phyloP scores from a whole-genome alignment of 2,113 vertebrate species.

The Dromas ardeola region DNA sequence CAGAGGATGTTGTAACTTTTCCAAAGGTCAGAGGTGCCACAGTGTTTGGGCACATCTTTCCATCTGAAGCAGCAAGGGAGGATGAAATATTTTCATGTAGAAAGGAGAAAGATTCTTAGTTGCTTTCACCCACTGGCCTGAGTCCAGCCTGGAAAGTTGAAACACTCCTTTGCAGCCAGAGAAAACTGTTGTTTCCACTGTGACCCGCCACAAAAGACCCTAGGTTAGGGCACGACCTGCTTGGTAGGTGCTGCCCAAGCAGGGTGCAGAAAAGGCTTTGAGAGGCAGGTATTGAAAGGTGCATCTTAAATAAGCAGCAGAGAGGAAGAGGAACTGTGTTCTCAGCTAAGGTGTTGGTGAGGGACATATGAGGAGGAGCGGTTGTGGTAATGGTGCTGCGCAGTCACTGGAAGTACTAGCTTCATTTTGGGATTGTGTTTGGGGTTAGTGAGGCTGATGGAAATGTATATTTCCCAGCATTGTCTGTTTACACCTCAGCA shows the following conservation, averaged over 20 bases:
- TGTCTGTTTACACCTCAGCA: not conserved
- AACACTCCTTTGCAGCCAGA: not conserved
- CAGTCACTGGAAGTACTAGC: not conserved
- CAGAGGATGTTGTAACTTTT: not conserved
- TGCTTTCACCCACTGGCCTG: not conserved
- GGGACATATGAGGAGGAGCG: fast-evolving
- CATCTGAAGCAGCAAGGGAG: not conserved
- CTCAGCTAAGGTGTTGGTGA: not conserved
- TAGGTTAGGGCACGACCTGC: not conserved
- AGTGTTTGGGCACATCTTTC: not conserved
- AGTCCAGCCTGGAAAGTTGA: not conserved
- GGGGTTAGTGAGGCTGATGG: not conserved
- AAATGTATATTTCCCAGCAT: not conserved
- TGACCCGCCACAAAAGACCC: not conserved
- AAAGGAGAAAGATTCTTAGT: not conserved
- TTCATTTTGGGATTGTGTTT: not conserved
- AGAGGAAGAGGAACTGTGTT: not conserved
- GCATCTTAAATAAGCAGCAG: not conserved
- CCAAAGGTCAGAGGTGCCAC: not conserved
- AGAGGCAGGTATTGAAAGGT: not conserved
- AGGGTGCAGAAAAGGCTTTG: not conserved
- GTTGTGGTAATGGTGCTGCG: not conserved
- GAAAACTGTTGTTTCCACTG: not conserved
- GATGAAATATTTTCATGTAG: not conserved
- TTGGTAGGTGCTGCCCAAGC: not conserved